Base-by-base conservation (phyloP, 2,113 vertebrate genomes). In the Chionomys nivalis region DNA sequence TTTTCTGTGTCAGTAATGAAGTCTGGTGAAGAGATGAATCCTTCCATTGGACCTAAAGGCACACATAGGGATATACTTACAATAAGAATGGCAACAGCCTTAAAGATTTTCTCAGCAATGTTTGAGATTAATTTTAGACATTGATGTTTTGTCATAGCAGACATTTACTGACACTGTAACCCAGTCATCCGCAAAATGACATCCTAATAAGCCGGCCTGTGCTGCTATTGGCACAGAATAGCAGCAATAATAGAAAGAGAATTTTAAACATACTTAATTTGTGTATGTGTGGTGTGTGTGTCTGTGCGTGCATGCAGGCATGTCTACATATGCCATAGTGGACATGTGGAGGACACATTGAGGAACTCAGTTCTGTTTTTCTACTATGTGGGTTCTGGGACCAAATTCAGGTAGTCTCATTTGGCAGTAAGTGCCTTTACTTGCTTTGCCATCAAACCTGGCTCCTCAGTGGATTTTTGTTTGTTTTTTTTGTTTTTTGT, bases 21-120 rank as follows among this genome's bases (percentile, higher is more conserved):
- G 58, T 21, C 58, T 58, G 58, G 58, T 58, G 58, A 72, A 81
- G 79, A 89, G 87, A 87, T 73, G 73, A 58, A 63, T 89, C 77
- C 42, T 76, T 90, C 55, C 44, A 36, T 42, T 75, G 24, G 83
- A 63, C 63, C 24, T 82, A 95, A 77, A 65, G 79, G n/a, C 39
- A 16, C 47, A 55, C 28, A 39, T 19, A 88, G 47, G 36, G 36
- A 39, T 55, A 36, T 73, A 39, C 7, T 73, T 82, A 86, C 77
- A 70, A 63, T 58, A 87, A 49, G 52, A 26, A 77, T 73, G 14
- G 31, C 36, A 58, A 72, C 85, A 73, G 21, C 66, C 73, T 86
- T 33, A 68, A 68, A 78, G 66, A 83, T 49, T 85, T 97, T 78
- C 76, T 94, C 28, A 76, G 73, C 42, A 61, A n/a, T 52, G 42